Evolutionary conservation across 2,888 invertebrate genomes (phyloP), one percentile per base, ranked within the genome.

Genomic region (Phyllotreta cruciferae): DNA sequence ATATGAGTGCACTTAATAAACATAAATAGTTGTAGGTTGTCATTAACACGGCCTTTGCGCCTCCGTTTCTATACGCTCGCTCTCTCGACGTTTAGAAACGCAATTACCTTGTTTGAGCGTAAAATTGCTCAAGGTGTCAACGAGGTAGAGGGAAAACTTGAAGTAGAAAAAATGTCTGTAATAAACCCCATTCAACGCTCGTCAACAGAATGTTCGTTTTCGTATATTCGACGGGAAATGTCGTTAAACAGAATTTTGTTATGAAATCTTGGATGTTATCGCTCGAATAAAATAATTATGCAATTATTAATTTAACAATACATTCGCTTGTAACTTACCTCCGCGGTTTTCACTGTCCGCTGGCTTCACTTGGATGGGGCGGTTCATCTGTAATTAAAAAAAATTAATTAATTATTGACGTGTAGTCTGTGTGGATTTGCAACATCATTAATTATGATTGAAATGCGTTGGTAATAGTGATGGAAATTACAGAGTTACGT

Each of bases 331-430:
- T 52, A 70, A 83, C 86, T 90, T 87, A 94, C 94, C 96, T 92
- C 94, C 91, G 89, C 96, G 92, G 87, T 95, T 97, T 88, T 98
- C 97, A 88, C 93, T 96, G 87, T 98, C 98, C 87, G 97, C 97
- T 86, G 97, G 96, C 87, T 98, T 98, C 89, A 98, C 96, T 90
- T 98, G 97, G 88, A 98, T 96, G 86, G 98, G 96, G 88, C 98
- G 95, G 91, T 97, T 98, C 98, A 98, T 98, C 98, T 98, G 91
- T 53, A 93, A 79, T 77, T 72, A 71, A 67, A 67, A 66, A 52
- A 47, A 56, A 61, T 11, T 24, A 8, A 53, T 44, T 56, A 45
- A 58, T 35, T 10, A 9, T 36, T 50, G 35, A 34, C 9, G n/a
- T 41, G n/a, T 41, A 41, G 41, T 9, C 41, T n/a, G 4, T n/a